phyloP scores from a whole-genome alignment of 2,888 invertebrate genomes.

The Urechis unicinctus region DNA sequence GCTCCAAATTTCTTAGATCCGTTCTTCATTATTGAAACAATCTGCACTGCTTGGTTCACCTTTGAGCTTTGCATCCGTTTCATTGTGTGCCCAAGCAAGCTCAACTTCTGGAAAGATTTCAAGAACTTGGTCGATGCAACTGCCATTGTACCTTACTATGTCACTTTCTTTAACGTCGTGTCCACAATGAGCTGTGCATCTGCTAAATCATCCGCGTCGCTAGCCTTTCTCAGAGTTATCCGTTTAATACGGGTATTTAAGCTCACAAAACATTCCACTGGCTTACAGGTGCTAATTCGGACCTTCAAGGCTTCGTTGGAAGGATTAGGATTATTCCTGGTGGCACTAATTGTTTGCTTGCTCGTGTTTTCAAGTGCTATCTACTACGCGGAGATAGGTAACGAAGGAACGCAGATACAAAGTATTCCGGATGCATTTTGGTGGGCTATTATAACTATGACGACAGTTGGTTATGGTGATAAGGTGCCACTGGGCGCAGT shows the following conservation, averaged over 20 bases:
- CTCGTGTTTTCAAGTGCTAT: slow-evolving; percentile 53
- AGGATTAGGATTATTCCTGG: slow-evolving; percentile 52
- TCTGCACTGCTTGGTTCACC: slow-evolving; percentile 54
- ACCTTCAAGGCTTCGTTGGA: slow-evolving; percentile 54
- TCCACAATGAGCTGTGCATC: slow-evolving; percentile 41
- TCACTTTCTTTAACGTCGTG: slow-evolving; percentile 49
- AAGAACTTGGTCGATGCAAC: slow-evolving; percentile 54
- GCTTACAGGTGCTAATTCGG: slow-evolving; percentile 53
- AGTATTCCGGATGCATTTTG: slow-evolving; percentile 51
- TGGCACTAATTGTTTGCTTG: slow-evolving; percentile 52
- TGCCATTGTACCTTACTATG: slow-evolving; percentile 54
- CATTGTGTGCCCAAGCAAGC: slow-evolving; percentile 51
- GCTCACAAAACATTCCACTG: slow-evolving; percentile 54
- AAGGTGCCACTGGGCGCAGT: slow-evolving; percentile 44
- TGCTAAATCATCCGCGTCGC: slow-evolving; percentile 50
- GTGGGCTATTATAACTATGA: slow-evolving; percentile 52
- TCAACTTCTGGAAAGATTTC: slow-evolving; percentile 51
- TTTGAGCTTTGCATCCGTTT: slow-evolving; percentile 53
- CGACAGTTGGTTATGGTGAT: slow-evolving; percentile 50
- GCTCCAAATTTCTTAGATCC: slow-evolving; percentile 41
- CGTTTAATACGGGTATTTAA: slow-evolving; percentile 53
- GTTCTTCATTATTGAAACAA: slow-evolving; percentile 53
- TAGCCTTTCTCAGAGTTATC: slow-evolving; percentile 54
- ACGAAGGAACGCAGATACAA: slow-evolving; percentile 42
- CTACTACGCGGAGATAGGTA: slow-evolving; percentile 53